Percentiles rank a stretch among this genome's conserved stretches.
Conservation (phyloP, 1,140 invertebrate species). For the Musca vetustissima region DNA sequence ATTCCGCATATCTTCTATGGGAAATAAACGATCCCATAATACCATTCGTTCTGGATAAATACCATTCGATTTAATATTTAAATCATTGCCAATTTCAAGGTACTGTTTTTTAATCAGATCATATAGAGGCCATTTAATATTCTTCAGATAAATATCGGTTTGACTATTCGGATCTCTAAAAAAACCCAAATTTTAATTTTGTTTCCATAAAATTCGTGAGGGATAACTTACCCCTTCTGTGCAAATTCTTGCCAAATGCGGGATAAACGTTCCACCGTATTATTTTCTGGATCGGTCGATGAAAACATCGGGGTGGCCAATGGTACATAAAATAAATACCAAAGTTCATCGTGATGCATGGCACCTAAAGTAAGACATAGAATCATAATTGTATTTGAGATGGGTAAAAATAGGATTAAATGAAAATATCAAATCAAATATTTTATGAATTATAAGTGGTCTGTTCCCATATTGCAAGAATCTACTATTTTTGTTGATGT, state of each 20-base stretch:
- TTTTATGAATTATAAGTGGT: no score
- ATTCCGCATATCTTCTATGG: no score
- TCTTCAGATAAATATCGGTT: conserved; percentile 33
- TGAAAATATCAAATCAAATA: not conserved
- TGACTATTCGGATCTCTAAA: conserved; percentile 40
- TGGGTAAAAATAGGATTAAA: no score
- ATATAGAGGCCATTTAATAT: no score
- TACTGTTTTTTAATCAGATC: no score
- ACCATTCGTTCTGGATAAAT: no score
- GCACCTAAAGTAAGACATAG: conserved; percentile 57
- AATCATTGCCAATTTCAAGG: no score
- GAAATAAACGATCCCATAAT: no score
- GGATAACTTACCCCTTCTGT: conserved; percentile 52
- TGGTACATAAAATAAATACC: conserved; percentile 62
- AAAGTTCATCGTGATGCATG: conserved; percentile 64
- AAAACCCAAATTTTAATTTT: not conserved
- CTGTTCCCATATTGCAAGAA: no score
- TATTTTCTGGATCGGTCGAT: conserved; percentile 55
- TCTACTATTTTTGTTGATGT: no score
- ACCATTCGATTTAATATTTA: no score
- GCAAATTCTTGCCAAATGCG: conserved; percentile 59
- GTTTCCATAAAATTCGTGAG: not conserved
- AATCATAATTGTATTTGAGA: no score
- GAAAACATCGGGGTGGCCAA: conserved; percentile 53
- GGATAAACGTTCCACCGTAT: conserved; percentile 57